Percentiles rank a stretch among this genome's conserved stretches.
These are phyloP conservation scores for Armadillidium nasatum DNA, from an alignment of 1,140 invertebrate species.

Conservation along the genomic window DNA sequence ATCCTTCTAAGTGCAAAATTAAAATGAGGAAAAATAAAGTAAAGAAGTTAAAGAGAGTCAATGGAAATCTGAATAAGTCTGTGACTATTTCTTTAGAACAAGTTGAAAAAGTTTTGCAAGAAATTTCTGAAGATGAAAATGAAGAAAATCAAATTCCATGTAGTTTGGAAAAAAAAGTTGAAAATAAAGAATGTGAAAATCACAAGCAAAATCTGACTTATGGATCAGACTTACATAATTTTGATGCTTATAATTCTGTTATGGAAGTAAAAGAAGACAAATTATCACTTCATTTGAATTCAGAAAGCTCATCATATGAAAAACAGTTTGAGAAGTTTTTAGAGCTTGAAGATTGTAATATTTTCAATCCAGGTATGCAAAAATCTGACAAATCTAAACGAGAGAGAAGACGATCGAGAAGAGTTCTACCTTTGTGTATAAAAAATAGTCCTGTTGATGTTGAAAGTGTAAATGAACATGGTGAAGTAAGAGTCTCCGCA, in stretches of 20 bases:
- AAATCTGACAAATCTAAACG: neutral
- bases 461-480: neutral
- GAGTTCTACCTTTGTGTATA: neutral
- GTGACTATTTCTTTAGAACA: neutral
- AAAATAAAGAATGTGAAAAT: neutral
- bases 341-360: neutral
- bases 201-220: neutral
- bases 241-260: neutral
- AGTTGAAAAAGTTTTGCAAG: neutral
- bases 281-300: too few species aligned
- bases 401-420: neutral
- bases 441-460: neutral
- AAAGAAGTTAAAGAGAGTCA: neutral
- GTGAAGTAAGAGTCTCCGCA: neutral
- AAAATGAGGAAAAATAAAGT: neutral
- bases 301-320: neutral
- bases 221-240: neutral
- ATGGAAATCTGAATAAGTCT: neutral
- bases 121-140: neutral
- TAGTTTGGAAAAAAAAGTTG: neutral
- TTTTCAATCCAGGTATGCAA: neutral
- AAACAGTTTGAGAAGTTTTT: neutral
- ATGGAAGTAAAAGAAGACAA: neutral
- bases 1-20: neutral
- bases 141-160: neutral